Percentiles rank a stretch among this genome's conserved stretches.
These are phyloP conservation scores for Pelobates fuscus DNA, from an alignment of 2,113 vertebrate genomes.

Conservation along the genomic window DNA sequence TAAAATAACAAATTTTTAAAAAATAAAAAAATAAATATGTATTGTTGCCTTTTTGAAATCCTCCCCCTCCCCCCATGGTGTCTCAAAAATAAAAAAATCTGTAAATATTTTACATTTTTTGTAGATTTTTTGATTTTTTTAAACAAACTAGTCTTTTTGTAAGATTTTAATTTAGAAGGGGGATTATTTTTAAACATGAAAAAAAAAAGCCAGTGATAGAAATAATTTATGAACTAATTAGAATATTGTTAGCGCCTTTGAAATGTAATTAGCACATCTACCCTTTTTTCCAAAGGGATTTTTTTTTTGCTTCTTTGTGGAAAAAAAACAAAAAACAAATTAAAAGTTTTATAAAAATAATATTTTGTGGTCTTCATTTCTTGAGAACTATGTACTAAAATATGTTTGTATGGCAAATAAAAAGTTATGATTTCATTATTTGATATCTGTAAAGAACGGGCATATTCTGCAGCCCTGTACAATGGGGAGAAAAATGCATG, in stretches of 20 bases:
- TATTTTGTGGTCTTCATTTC: background rate
- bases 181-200: slow-evolving; percentile 6
- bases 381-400: background rate
- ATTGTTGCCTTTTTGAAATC: background rate
- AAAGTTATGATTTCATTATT: too few species aligned
- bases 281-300: slow-evolving; percentile 8
- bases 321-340: slow-evolving; percentile 39
- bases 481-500: too few species aligned
- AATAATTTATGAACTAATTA: slow-evolving; percentile 49
- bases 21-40: background rate
- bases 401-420: too few species aligned
- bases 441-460: too few species aligned
- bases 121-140: slow-evolving; percentile 39
- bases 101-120: slow-evolving; percentile 50
- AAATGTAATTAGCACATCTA: slow-evolving; percentile 43
- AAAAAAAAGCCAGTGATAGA: slow-evolving; percentile 29
- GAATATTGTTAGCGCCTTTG: slow-evolving; percentile 43
- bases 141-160: slow-evolving; percentile 42
- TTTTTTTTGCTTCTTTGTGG: slow-evolving; percentile 47
- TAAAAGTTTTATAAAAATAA: slow-evolving; percentile 48
- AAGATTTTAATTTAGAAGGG: slow-evolving; percentile 35
- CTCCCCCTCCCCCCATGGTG: background rate
- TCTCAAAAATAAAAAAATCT: slow-evolving; percentile 12
- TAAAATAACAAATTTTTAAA: background rate
- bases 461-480: too few species aligned